These are phyloP conservation scores for Corynorhinus townsendii DNA, from an alignment of 2,113 vertebrate genomes.

Conservation along the genomic window DNA sequence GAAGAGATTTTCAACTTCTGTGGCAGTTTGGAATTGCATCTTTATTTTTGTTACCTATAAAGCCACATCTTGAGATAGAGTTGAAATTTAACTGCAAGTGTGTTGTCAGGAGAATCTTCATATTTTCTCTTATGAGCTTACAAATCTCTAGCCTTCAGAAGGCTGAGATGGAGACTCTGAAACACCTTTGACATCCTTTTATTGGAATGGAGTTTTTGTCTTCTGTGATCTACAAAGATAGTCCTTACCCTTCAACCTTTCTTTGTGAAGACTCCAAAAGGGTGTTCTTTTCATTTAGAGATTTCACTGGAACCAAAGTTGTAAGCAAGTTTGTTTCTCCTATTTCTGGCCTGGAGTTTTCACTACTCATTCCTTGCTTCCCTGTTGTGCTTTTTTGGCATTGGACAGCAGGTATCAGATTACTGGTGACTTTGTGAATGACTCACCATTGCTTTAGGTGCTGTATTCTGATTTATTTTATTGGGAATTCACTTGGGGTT, in stretches of 20 bases:
- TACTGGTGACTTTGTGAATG: constrained; percentile 41
- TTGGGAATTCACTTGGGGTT: constrained; percentile 40
- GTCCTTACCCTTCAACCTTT: constrained; percentile 32
- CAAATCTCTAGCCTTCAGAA: constrained; percentile 40
- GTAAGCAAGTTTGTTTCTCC: constrained; percentile 34
- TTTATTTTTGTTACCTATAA: constrained; percentile 59
- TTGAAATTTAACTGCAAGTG: constrained; percentile 44
- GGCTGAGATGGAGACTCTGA: constrained; percentile 12
- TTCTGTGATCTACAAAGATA: constrained; percentile 27
- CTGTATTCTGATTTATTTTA: constrained; percentile 39
- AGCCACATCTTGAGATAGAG: constrained; percentile 34
- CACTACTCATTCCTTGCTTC: constrained; percentile 7
- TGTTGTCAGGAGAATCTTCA: constrained; percentile 21
- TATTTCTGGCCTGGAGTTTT: constrained; percentile 15
- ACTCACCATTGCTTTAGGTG: constrained; percentile 35
- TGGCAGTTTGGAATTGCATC: constrained; percentile 57
- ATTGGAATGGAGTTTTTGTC: constrained; percentile 42
- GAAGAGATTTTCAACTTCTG: background rate
- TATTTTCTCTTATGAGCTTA: constrained; percentile 36
- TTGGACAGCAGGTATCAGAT: constrained; percentile 48
- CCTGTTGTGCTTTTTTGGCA: constrained; percentile 58
- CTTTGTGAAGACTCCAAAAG: constrained; percentile 42
- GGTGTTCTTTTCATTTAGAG: constrained; percentile 5
- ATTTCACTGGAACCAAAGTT: constrained; percentile 62
- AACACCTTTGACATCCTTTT: constrained; percentile 22